phyloP scores from a whole-genome alignment of 1,140 invertebrate genomes.

The Harpegnathos saltator region DNA sequence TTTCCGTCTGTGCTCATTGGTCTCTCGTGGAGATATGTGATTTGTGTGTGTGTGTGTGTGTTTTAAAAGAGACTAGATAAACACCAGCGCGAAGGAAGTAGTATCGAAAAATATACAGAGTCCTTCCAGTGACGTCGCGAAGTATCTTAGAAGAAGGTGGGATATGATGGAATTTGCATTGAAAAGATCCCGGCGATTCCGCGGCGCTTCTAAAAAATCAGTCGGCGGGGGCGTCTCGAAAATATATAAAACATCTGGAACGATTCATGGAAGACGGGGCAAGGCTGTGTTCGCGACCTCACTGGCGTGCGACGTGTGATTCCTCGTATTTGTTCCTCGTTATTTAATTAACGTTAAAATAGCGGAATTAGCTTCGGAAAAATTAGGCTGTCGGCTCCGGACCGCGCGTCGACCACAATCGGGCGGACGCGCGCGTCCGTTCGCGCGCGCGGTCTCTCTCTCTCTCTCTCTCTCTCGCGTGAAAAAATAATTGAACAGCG shows the following conservation, averaged over 20 bases:
- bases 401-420: background rate
- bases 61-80: slow-evolving; percentile 33
- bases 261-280: slow-evolving; percentile 63
- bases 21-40: slow-evolving; percentile 34
- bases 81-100: slow-evolving; percentile 55
- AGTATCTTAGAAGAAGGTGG: background rate
- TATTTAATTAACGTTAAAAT: slow-evolving; percentile 46
- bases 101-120: slow-evolving; percentile 71
- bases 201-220: slow-evolving; percentile 36
- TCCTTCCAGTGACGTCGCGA: slow-evolving; percentile 57
- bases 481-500: slow-evolving; percentile 52
- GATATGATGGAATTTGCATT: background rate
- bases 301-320: slow-evolving; percentile 38
- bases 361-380: slow-evolving; percentile 57
- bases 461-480: background rate
- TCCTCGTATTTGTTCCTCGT: slow-evolving; percentile 20
- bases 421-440: slow-evolving; percentile 5
- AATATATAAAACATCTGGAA: slow-evolving; percentile 54
- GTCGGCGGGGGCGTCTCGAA: slow-evolving; percentile 38
- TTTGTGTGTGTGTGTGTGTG: too few species aligned
- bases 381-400: slow-evolving; percentile 65
- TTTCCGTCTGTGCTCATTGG: slow-evolving; percentile 1
- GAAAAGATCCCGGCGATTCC: background rate
- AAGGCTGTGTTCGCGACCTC: slow-evolving; percentile 56
- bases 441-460: background rate